Base-by-base conservation (phyloP, 2,888 invertebrate genomes). In the Sarcophaga subvicina region DNA sequence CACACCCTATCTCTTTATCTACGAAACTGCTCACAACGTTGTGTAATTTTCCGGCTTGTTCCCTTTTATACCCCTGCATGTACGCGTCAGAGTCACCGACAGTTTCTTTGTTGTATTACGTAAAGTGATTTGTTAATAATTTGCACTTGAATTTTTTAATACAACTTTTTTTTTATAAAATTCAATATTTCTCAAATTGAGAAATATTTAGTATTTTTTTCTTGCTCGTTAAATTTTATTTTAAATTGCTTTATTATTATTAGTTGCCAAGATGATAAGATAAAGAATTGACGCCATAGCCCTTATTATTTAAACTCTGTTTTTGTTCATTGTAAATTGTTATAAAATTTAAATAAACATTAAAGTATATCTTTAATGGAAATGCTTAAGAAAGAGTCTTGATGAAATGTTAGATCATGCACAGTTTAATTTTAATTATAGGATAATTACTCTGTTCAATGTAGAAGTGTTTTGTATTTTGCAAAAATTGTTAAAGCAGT, bases 261-360 rank as follows among this genome's bases (percentile, higher is more conserved):
- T 72, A 64, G 66, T 80, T 80, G 47, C 80, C 59, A 59, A 66
- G 54, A 22, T 79, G 80, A 80, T 80, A 73, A 72, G 80, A 80
- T 80, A 80, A 80, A 62, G 6, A 72, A 72, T 60, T 66, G 20
- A 60, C 60, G 59, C 47, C 60, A 45, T 45, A 22, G 45, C n/a
- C 17, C 17, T 17, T 54, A 54, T 54, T 14, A 49, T 49, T 49
- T 49, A 14, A 49, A 14, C 14, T 54, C 5, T 54, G 14, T 54
- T 12, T 54, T 54, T 54, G 12, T 12, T 54, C 12, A 54, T 54
- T 54, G 54, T 12, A 54, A 54, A 54, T 54, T 54, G 14, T 17
- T 54, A 14, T 54, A 54, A 12, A 54, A 54, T 54, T 12, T 54
- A 54, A 54, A 54, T 54, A 54, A 54, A 54, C 17, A 17, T 54